These are phyloP conservation scores for Apodemus agrarius DNA, from an alignment of 2,797 vertebrate genomes.

Conservation along the genomic window DNA sequence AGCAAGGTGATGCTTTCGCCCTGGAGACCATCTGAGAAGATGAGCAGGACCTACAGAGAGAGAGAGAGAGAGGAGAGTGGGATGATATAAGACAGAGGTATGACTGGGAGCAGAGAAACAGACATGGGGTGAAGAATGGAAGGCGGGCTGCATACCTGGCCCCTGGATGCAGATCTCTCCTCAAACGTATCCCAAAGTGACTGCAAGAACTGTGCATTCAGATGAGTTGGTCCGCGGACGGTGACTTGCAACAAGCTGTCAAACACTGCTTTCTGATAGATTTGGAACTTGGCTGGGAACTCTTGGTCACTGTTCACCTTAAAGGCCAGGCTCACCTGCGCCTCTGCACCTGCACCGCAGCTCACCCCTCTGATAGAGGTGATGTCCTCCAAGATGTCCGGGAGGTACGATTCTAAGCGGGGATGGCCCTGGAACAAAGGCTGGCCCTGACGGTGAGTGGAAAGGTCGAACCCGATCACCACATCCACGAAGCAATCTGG, in stretches of 20 bases:
- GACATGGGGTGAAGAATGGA: no score
- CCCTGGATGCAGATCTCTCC: constrained; percentile 37
- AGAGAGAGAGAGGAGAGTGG: not conserved
- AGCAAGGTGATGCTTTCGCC: constrained; percentile 47
- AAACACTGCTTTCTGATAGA: constrained; percentile 65
- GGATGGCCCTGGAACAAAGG: constrained; percentile 67
- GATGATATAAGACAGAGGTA: not conserved
- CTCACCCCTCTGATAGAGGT: constrained; percentile 71
- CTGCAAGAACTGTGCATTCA: constrained; percentile 59
- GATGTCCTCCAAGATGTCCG: constrained; percentile 66
- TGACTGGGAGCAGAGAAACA: not conserved
- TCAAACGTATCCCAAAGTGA: constrained; percentile 60
- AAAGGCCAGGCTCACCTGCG: constrained; percentile 71
- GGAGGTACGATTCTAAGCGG: constrained; percentile 61
- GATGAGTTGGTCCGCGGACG: constrained; percentile 56
- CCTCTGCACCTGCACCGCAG: constrained; percentile 69
- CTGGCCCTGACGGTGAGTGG: constrained; percentile 55
- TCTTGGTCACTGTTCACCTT: constrained; percentile 52
- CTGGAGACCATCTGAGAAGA: constrained; percentile 80
- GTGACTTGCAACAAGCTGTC: constrained; percentile 32
- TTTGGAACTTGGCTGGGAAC: constrained; percentile 64
- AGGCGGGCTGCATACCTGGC: constrained; percentile 59
- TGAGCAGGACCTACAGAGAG: constrained; percentile 71
- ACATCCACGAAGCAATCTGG: constrained; percentile 76
- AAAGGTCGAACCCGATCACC: constrained; percentile 77